Conservation (phyloP, 2,113 vertebrate species). For the Perca schrenkii region DNA sequence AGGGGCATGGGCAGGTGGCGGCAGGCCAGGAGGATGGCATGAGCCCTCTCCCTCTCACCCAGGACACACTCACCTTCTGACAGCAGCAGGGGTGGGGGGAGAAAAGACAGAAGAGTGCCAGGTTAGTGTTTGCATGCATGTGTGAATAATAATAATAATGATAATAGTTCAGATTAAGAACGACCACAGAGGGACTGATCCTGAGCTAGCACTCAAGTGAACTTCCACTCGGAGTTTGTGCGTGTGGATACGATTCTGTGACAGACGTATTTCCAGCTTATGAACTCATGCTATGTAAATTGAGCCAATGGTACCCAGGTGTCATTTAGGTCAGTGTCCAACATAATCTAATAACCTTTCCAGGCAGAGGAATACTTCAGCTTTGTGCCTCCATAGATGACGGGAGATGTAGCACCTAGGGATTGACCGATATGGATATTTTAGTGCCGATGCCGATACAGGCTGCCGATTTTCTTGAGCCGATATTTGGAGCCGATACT, state of each 20-base stretch:
- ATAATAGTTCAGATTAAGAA: neutral
- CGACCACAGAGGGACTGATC: neutral
- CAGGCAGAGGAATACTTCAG: too few species aligned
- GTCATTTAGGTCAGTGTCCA: too few species aligned
- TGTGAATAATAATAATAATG: neutral
- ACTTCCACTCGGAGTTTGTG: constrained; percentile 3
- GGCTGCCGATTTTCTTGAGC: too few species aligned
- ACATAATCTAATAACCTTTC: too few species aligned
- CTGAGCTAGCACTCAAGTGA: constrained; percentile 17
- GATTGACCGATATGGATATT: too few species aligned
- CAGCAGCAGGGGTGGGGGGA: constrained; percentile 19
- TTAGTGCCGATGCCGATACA: too few species aligned
- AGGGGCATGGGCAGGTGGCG: constrained; percentile 96
- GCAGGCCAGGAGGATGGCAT: constrained; percentile 95
- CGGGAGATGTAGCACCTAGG: too few species aligned
- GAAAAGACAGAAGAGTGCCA: neutral
- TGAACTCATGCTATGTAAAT: too few species aligned
- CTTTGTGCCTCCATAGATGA: too few species aligned
- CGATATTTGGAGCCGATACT: too few species aligned
- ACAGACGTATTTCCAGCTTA: neutral
- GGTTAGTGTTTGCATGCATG: neutral
- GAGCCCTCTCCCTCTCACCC: constrained; percentile 93
- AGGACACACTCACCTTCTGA: constrained; percentile 89
- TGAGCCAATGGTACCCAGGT: too few species aligned
- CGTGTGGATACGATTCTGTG: neutral